Conservation (phyloP, 2,113 vertebrate genomes). For the Phrynosoma platyrhinos region DNA sequence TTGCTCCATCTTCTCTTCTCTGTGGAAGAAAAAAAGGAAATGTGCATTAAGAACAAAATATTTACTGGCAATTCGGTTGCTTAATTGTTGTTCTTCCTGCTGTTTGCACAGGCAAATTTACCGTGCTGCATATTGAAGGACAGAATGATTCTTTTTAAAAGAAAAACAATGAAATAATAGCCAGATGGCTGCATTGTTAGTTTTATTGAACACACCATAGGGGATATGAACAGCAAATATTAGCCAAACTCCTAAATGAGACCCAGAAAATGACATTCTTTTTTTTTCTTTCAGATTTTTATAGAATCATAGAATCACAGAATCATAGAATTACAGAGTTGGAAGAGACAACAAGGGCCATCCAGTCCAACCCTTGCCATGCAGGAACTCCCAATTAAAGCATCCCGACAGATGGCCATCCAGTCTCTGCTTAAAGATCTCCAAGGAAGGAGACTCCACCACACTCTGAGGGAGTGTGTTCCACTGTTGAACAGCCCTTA, state of each 20-base stretch:
- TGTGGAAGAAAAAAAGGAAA: too few relatives aligned
- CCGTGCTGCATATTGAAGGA: slow-evolving; percentile 35
- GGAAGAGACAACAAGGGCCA: too few relatives aligned
- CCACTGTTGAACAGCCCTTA: too few relatives aligned
- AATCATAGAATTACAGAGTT: too few relatives aligned
- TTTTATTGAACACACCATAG: slow-evolving; percentile 57
- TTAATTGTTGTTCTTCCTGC: slow-evolving; percentile 49
- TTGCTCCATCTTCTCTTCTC: too few relatives aligned
- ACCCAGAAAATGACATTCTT: slow-evolving; percentile 14
- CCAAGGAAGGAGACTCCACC: too few relatives aligned
- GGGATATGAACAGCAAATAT: slow-evolving; percentile 47
- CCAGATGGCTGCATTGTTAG: slow-evolving; percentile 38
- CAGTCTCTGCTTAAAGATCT: too few relatives aligned
- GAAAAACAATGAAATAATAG: slow-evolving; percentile 10
- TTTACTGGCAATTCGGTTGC: slow-evolving; percentile 40
- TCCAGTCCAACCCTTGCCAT: too few relatives aligned
- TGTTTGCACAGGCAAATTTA: slow-evolving; percentile 33
- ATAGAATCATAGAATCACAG: too few relatives aligned
- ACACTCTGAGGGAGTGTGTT: too few relatives aligned
- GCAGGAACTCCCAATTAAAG: too few relatives aligned
- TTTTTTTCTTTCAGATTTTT: not conserved
- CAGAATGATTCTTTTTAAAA: slow-evolving; percentile 20
- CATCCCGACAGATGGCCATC: too few relatives aligned
- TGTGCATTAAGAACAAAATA: slow-evolving; percentile 34
- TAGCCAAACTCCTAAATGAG: slow-evolving; percentile 40